These are phyloP conservation scores for Melanostoma scalare DNA, from an alignment of 2,888 invertebrate genomes.

Conservation along the genomic window DNA sequence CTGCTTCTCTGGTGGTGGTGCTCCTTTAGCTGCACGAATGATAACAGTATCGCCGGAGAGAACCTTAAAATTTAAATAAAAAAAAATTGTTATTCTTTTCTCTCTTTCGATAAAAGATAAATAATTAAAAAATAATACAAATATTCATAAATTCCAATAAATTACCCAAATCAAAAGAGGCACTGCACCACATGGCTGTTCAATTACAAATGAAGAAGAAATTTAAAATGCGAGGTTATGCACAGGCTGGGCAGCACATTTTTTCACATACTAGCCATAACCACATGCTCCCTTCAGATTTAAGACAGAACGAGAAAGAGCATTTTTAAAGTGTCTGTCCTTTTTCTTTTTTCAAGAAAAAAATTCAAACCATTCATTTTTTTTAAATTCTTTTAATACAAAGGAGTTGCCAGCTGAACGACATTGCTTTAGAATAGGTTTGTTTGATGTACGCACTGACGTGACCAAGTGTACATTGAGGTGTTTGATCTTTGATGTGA, in stretches of 20 bases:
- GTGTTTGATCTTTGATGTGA: no score
- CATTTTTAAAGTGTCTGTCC: no score
- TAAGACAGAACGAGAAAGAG: no score
- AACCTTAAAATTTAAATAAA: conserved; percentile 85
- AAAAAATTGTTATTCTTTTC: background rate
- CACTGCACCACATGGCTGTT: conserved; percentile 31
- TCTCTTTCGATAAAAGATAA: background rate
- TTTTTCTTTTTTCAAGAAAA: no score
- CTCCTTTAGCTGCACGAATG: conserved; percentile 91
- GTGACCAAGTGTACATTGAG: no score
- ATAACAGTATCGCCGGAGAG: conserved; percentile 98
- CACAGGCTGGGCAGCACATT: background rate
- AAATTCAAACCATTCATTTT: no score
- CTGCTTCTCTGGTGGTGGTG: conserved; percentile 96
- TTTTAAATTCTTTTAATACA: no score
- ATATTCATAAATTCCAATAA: conserved; percentile 2
- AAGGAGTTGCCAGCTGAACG: no score
- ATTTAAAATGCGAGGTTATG: conserved; percentile 19
- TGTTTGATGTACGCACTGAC: no score
- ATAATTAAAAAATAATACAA: conserved; percentile 2
- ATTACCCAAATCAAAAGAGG: background rate
- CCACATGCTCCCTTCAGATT: no score
- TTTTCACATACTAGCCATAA: background rate
- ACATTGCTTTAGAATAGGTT: no score
- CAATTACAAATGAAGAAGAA: conserved; percentile 6